A percentile compares a stretch with the other conserved stretches of the same genome.
phyloP scores from a whole-genome alignment of 2,797 vertebrate species.

The Merluccius polli region DNA sequence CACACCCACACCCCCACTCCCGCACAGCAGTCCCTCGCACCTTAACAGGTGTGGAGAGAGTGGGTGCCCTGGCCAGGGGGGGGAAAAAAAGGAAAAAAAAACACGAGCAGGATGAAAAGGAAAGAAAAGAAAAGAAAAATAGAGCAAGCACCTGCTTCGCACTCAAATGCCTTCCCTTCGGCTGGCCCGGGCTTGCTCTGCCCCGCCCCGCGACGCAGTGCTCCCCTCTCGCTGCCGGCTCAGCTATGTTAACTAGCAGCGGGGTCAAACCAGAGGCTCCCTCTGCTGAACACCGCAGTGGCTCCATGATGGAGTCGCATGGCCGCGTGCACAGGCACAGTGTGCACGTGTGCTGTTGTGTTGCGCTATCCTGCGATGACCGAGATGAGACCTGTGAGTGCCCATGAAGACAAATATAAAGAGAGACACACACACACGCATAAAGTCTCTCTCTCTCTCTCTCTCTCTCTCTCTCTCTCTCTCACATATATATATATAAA shows the following conservation, averaged over 20 bases:
- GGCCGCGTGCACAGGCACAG: not conserved
- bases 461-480: no score
- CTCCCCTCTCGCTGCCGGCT: conserved; percentile 41
- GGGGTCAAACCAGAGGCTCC: not conserved
- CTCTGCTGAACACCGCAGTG: not conserved
- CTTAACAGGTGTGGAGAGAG: conserved; percentile 61
- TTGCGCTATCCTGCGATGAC: no score
- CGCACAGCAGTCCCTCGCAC: conserved; percentile 49
- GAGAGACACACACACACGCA: no score
- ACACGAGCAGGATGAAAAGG: conserved; percentile 8
- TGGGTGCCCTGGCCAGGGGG: not conserved
- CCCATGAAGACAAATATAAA: no score
- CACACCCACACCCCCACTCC: conserved; percentile 20
- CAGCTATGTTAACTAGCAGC: conserved; percentile 46
- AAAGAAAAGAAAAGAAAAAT: conserved; percentile 48
- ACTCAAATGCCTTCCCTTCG: conserved; percentile 35
- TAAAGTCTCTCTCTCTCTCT: no score
- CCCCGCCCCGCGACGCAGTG: conserved; percentile 44
- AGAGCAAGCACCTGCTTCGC: conserved; percentile 62
- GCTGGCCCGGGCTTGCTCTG: conserved; percentile 49
- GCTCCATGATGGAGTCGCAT: not conserved
- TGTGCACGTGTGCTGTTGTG: no score
- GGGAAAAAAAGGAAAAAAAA: conserved; percentile 38
- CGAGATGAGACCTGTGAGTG: no score
- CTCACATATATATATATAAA: no score